Conservation (phyloP, 92 coral and sea anemone species). For the Epizoanthus stellaris region DNA sequence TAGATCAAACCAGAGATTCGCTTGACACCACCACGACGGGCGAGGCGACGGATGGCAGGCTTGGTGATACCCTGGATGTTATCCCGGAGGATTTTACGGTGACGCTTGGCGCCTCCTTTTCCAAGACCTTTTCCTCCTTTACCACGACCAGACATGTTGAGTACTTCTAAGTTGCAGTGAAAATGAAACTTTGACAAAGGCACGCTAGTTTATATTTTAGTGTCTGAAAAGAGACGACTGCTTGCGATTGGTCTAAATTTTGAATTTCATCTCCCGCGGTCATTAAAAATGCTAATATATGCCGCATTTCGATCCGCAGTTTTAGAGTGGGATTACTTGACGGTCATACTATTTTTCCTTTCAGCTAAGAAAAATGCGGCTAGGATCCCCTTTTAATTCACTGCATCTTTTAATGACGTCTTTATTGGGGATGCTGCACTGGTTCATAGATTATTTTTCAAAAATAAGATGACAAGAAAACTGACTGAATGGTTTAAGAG, state of each 20-base stretch:
- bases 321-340: constrained; percentile 11
- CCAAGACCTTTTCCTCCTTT: constrained; percentile 91
- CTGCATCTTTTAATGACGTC: constrained; percentile 22
- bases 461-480: constrained; percentile 16
- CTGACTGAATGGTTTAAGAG: constrained; percentile 21
- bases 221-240: constrained; percentile 21
- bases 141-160: constrained; percentile 74
- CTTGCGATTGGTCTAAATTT: constrained; percentile 32
- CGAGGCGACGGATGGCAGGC: constrained; percentile 94
- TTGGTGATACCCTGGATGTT: constrained; percentile 86
- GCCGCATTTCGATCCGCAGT: constrained; percentile 12
- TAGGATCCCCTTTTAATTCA: constrained; percentile 11
- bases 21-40: constrained; percentile 91
- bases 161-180: constrained; percentile 20
- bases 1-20: constrained; percentile 75
- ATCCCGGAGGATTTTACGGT: constrained; percentile 62
- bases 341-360: background rate
- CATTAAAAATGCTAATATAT: constrained; percentile 13
- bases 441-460: constrained; percentile 1
- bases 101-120: constrained; percentile 93
- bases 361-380: constrained; percentile 1
- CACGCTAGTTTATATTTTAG: constrained; percentile 10
- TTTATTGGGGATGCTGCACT: constrained; percentile 5
- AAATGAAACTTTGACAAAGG: constrained; percentile 19
- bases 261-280: constrained; percentile 27